Percentiles rank a stretch among this genome's conserved stretches.
These are phyloP conservation scores for Dioctria rufipes DNA, from an alignment of 2,888 invertebrate species.

Conservation along the genomic window DNA sequence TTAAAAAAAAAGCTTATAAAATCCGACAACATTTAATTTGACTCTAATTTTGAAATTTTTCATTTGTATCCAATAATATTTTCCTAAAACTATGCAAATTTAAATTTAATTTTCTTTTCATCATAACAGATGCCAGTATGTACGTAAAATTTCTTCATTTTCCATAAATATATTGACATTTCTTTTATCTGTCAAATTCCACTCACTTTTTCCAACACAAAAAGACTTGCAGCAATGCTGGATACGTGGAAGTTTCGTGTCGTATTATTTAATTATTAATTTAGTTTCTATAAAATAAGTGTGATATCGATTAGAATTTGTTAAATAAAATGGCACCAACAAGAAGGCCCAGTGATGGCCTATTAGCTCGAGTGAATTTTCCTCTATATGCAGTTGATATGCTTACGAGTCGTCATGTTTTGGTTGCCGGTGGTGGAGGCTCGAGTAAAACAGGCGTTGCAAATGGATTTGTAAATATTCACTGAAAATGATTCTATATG, in stretches of 20 bases:
- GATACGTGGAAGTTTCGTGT: slow-evolving; percentile 59
- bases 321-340: slow-evolving; percentile 75
- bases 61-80: no score
- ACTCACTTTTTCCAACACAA: slow-evolving; percentile 24
- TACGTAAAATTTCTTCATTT: neutral
- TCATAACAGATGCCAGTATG: neutral
- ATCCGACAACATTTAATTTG: no score
- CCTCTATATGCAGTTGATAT: slow-evolving; percentile 93
- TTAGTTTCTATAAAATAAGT: neutral
- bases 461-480: slow-evolving; percentile 92
- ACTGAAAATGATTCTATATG: slow-evolving; percentile 50
- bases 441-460: slow-evolving; percentile 97
- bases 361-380: slow-evolving; percentile 91
- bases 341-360: slow-evolving; percentile 77
- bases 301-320: neutral
- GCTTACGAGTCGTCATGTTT: slow-evolving; percentile 91
- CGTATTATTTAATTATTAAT: slow-evolving; percentile 34
- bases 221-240: slow-evolving; percentile 49
- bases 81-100: no score
- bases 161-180: neutral
- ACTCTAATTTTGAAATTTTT: no score
- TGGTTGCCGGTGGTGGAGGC: slow-evolving; percentile 98
- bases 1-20: no score
- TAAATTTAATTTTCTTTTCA: no score
- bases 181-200: neutral